These are phyloP conservation scores for Coleophora deauratella DNA, from an alignment of 2,888 invertebrate species.

Conservation along the genomic window DNA sequence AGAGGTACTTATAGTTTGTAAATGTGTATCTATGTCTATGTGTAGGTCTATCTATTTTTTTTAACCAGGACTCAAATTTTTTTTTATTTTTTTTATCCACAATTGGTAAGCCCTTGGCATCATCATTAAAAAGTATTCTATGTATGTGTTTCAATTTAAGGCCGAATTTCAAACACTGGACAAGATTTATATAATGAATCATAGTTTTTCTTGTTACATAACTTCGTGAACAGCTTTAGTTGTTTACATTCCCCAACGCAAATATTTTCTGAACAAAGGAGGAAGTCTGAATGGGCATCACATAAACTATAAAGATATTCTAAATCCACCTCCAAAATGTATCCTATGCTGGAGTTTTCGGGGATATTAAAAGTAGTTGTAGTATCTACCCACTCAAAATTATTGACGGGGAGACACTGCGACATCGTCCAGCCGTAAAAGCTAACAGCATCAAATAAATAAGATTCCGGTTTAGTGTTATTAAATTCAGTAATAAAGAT, in stretches of 20 bases:
- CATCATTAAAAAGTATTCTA: no score
- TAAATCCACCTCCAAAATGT: slow-evolving; percentile 28
- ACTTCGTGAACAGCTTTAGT: slow-evolving; percentile 14
- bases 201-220: slow-evolving; percentile 17
- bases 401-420: slow-evolving; percentile 22
- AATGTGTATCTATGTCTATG: no score
- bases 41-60: no score
- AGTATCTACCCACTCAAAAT: slow-evolving; percentile 26
- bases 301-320: slow-evolving; percentile 22
- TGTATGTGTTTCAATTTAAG: no score
- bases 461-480: slow-evolving; percentile 14
- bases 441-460: slow-evolving; percentile 32
- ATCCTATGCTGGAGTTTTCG: slow-evolving; percentile 12
- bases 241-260: slow-evolving; percentile 5
- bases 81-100: no score
- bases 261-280: slow-evolving; percentile 18
- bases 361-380: slow-evolving; percentile 12
- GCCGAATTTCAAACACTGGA: no score
- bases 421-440: slow-evolving; percentile 36
- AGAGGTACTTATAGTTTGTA: no score
- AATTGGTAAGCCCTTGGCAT: no score
- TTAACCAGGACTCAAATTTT: no score
- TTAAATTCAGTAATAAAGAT: slow-evolving; percentile 22
- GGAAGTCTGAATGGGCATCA: slow-evolving; percentile 22
- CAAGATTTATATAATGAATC: slow-evolving; percentile 22